Percentiles rank a stretch among this genome's conserved stretches.
Conservation (phyloP, 2,888 invertebrate genomes). For the Gerris lacustris region DNA sequence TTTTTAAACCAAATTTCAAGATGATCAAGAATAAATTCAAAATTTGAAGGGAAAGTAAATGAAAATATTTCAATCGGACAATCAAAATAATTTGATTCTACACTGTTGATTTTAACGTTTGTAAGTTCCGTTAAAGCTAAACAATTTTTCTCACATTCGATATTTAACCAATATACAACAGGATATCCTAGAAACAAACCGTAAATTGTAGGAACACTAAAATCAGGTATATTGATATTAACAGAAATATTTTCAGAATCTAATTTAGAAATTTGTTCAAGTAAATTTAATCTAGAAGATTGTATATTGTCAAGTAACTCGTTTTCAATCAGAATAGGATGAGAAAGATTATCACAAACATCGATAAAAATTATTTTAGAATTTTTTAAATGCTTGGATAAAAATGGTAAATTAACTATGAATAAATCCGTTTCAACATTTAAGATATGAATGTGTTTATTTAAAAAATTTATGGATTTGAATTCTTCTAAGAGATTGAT, state of each 20-base stretch:
- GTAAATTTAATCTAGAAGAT: constrained; percentile 8
- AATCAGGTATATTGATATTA: not conserved
- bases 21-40: not conserved
- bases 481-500: too few relatives aligned
- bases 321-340: too few relatives aligned
- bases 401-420: too few relatives aligned
- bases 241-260: not conserved
- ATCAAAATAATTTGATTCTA: not conserved
- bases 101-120: not conserved
- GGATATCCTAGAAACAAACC: not conserved
- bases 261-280: constrained; percentile 14
- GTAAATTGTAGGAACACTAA: not conserved
- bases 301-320: not conserved
- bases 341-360: constrained; percentile 27
- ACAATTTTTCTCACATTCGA: too few relatives aligned
- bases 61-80: not conserved
- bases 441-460: too few relatives aligned
- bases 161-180: not conserved
- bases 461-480: too few relatives aligned
- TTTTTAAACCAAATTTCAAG: not conserved
- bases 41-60: not conserved
- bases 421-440: constrained; percentile 20
- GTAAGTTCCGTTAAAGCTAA: too few relatives aligned
- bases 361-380: constrained; percentile 24
- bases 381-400: not conserved